Evolutionary conservation across 30 jellyfish, hydroid and myxozoan genomes (phyloP).

Genomic region (Hydra vulgaris): DNA sequence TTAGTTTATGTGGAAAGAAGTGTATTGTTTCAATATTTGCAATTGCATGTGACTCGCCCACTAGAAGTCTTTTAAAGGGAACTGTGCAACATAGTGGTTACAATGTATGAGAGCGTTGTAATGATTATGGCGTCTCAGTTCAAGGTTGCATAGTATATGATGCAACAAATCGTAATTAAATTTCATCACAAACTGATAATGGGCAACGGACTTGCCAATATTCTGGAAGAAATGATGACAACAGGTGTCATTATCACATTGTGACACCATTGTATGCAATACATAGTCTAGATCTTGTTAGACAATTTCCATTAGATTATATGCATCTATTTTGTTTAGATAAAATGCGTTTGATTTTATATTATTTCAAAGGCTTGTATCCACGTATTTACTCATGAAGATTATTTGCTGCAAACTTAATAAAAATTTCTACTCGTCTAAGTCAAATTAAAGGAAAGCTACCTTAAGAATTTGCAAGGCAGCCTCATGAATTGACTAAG

Average conservation of each 20-base stretch:
- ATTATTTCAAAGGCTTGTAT: not conserved
- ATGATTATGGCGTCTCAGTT: not conserved
- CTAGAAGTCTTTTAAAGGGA: not conserved
- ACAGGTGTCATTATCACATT: too few species aligned
- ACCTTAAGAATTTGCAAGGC: too few species aligned
- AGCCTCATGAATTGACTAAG: too few species aligned
- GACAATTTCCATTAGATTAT: not conserved
- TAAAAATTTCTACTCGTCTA: not conserved
- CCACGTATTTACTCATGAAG: not conserved
- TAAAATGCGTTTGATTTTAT: not conserved
- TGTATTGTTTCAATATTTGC: not conserved
- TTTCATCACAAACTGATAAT: not conserved
- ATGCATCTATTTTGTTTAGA: not conserved
- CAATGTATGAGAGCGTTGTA: not conserved
- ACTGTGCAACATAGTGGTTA: not conserved
- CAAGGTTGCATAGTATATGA: not conserved
- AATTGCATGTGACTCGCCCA: not conserved
- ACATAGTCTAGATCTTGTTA: not conserved
- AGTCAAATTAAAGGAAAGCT: not conserved
- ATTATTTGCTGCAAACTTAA: not conserved
- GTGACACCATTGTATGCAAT: not conserved
- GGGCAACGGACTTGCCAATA: not conserved
- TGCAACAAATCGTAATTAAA: not conserved
- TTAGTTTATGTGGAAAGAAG: not conserved
- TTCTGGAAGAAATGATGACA: not conserved